Percentiles rank a stretch among this genome's conserved stretches.
Conservation (phyloP, 2,797 vertebrate species). For the Pangasius krempfi region DNA sequence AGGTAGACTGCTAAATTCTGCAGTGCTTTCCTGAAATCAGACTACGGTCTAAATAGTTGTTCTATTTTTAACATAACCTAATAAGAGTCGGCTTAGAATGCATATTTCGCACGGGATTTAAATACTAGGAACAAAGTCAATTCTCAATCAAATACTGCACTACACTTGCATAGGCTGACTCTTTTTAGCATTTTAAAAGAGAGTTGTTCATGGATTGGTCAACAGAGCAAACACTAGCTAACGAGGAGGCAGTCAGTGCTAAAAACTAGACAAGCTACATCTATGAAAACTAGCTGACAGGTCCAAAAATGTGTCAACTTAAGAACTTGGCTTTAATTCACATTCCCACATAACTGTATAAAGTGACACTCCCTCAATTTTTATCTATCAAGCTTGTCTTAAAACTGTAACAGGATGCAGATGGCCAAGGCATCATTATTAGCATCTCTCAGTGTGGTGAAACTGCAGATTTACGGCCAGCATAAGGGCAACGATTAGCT, state of each 20-base stretch:
- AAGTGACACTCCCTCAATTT: not conserved
- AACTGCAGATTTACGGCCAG: not conserved
- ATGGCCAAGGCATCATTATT: not conserved
- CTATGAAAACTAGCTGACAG: not conserved
- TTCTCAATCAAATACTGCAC: too few relatives aligned
- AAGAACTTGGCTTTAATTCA: not conserved
- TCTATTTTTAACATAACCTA: too few relatives aligned
- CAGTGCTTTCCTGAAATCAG: too few relatives aligned
- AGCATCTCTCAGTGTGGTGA: not conserved
- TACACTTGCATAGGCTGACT: too few relatives aligned
- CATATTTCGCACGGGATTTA: too few relatives aligned
- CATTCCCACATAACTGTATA: conserved; percentile 8
- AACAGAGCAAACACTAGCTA: too few relatives aligned
- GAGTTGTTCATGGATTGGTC: too few relatives aligned
- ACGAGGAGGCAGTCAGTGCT: too few relatives aligned
- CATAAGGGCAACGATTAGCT: not conserved
- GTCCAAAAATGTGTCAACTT: not conserved
- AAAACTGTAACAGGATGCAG: not conserved
- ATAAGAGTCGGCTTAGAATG: too few relatives aligned
- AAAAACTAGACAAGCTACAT: not conserved
- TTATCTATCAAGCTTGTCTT: not conserved
- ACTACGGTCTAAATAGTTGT: too few relatives aligned
- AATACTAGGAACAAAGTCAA: too few relatives aligned
- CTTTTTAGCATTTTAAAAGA: not conserved
- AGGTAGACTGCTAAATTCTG: not conserved